Base-by-base conservation (phyloP, 2,113 vertebrate genomes). In the Chaetops frenatus region DNA sequence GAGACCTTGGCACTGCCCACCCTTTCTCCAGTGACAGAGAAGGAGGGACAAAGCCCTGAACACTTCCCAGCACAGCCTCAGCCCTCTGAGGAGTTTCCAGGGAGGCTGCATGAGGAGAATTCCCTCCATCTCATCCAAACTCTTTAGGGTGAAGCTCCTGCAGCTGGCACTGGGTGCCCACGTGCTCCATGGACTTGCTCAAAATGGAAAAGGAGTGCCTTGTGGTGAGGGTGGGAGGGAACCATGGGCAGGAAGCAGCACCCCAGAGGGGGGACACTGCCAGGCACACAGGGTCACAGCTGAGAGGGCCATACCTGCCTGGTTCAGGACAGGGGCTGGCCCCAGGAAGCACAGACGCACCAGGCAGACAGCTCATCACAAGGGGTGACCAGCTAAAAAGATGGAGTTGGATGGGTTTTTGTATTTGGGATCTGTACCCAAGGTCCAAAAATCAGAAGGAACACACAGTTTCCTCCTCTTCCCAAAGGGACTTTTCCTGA, bases 111-210 rank as follows among this genome's bases (percentile, higher is more conserved):
- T 8, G 28, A 20, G 10, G 11, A 73, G 13, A 89, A 76, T 5
- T 28, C 15, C 36, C 21, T 38, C 18, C 22, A 23, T 15, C 48
- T 56, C 38, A n/a, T 8, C 53, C 72, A 29, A 29, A 27, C 7
- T 58, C 54, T 27, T 29, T 21, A 53, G 31, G 28, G 27, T 29
- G 12, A 60, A 15, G 7, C 8, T 61, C 57, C 40, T 24, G 40
- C 8, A 44, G 54, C 64, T 22, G 13, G 29, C 10, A 12, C 45
- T 8, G 24, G 12, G 8, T 25, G 44, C 58, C 24, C 35, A 14
- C 0, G 0, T 28, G 40, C 24, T 16, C 38, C 51, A 4, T 0
- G 2, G 9, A 45, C 19, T 38, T 42, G 13, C 44, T 64, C 33
- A 40, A 33, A 40, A 29, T 33, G 10, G 15, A 24, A 36, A 20